Base-by-base conservation (phyloP, 2,888 invertebrate genomes). In the Diploptera punctata region DNA sequence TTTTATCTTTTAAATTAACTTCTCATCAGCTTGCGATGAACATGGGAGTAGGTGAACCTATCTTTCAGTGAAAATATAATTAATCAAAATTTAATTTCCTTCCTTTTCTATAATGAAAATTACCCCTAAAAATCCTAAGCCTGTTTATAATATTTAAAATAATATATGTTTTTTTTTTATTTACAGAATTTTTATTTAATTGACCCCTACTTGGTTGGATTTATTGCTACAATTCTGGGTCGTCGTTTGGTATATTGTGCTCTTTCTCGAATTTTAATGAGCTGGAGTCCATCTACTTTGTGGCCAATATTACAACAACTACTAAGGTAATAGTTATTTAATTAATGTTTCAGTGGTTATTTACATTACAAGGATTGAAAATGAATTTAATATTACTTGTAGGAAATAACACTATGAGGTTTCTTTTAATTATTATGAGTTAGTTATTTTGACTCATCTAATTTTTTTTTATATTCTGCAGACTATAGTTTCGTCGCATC, bases 141-240 rank as follows among this genome's bases (percentile, higher is more conserved):
- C n/a, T n/a, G n/a, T n/a, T n/a, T n/a, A n/a, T n/a, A n/a, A n/a
- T n/a, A n/a, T n/a, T n/a, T n/a, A n/a, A n/a, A n/a, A n/a, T n/a
- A n/a, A n/a, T n/a, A n/a, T n/a, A n/a, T n/a, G n/a, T n/a, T n/a
- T n/a, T 57, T 47, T 76, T 33, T 70, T 69, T 70, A 76, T 70
- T 89, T 91, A 75, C 87, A 98, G 98, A 97, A 98, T 83, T 94
- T 97, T 82, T 94, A 98, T 82, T 84, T 98, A 77, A 97, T 99
- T 79, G 98, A 99, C 82, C 89, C 91, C 0, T 91, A 97, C 81
- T 84, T 99, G 72, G 89, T 97, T 54, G 87, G 91, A 70, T 94
- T 98, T 80, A 93, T 98, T 77, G 85, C 92, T 71, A 88, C 94
- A 9, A 87, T 98, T 78, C 86, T 97, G 78, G 89, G 91, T 24